These are phyloP conservation scores for Semnornis frantzii DNA, from an alignment of 2,113 vertebrate species.

Conservation along the genomic window DNA sequence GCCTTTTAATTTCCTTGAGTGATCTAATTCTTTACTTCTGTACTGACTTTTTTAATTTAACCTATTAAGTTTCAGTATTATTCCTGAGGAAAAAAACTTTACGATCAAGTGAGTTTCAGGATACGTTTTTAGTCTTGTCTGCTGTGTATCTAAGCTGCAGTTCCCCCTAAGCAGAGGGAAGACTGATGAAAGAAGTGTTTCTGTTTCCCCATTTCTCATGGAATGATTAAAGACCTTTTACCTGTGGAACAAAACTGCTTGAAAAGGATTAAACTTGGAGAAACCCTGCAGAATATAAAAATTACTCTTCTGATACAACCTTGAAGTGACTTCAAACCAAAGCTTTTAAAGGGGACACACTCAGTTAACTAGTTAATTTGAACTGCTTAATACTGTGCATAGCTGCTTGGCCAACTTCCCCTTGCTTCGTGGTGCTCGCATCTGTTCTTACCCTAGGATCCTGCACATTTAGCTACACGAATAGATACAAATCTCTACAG, in stretches of 20 bases:
- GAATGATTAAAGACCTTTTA: not conserved
- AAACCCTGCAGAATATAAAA: not conserved
- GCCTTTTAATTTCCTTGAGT: not conserved
- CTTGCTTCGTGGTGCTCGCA: not conserved
- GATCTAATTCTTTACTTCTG: constrained; percentile 13
- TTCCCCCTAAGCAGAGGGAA: not conserved
- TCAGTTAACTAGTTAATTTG: not conserved
- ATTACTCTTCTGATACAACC: not conserved
- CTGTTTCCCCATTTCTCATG: not conserved
- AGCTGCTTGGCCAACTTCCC: not conserved
- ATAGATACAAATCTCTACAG: not conserved
- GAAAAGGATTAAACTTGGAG: not conserved
- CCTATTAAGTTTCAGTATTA: not conserved
- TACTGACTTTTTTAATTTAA: not conserved
- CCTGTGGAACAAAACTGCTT: not conserved
- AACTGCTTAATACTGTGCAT: not conserved
- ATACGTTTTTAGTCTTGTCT: not conserved
- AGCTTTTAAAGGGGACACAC: not conserved
- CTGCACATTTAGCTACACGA: not conserved
- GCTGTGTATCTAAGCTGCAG: not conserved
- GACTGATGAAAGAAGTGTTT: not conserved
- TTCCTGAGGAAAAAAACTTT: not conserved
- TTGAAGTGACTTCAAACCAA: not conserved
- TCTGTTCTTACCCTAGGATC: not conserved
- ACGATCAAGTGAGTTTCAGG: not conserved